Base-by-base conservation (phyloP, 1,140 invertebrate species). In the Drosophila suzukii region DNA sequence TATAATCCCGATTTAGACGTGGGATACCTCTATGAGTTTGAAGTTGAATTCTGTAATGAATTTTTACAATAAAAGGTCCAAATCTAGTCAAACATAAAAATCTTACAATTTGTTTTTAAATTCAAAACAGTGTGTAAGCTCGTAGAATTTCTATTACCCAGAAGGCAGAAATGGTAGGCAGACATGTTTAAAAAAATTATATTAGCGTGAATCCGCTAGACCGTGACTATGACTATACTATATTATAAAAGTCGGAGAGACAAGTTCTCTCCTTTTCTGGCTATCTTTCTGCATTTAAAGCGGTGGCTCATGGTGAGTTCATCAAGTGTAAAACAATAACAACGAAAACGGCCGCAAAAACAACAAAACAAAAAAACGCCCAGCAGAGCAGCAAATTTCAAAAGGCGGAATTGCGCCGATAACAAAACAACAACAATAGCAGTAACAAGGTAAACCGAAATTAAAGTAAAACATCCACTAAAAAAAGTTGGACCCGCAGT, bases 281-380 rank as follows among this genome's bases (percentile, higher is more conserved):
- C n/a, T 79, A 65, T 57, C 60, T 71, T 70, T 78, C 59, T 65
- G 65, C 65, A 68, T 17, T 68, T 54, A 47, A 17, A 54, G 34
- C 27, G n/a, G 27, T 47, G 63, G 27, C 65, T 44, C 39, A 36
- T 17, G 17, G 30, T 11, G 44, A 27, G 65, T 70, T 70, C 67
- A 57, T 71, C 63, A 71, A 71, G 67, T 71, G 67, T 71, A 71
- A 71, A 71, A 71, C 67, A 70, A 71, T 57, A 71, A 71, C 66
- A 70, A 70, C 24, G 12, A 34, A 58, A 47, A 53, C 30, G 17
- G 32, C 50, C 41, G 30, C 15, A 44, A 27, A 65, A 56, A 30
- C 32, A 65, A 57, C n/a, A 65, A 56, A 12, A 34, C 34, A 6
- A 27, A 63, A 66, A 66, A 71, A 70, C 30, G 51, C 51, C 55